Conservation (phyloP, 2,797 vertebrate species). For the Strix occidentalis region DNA sequence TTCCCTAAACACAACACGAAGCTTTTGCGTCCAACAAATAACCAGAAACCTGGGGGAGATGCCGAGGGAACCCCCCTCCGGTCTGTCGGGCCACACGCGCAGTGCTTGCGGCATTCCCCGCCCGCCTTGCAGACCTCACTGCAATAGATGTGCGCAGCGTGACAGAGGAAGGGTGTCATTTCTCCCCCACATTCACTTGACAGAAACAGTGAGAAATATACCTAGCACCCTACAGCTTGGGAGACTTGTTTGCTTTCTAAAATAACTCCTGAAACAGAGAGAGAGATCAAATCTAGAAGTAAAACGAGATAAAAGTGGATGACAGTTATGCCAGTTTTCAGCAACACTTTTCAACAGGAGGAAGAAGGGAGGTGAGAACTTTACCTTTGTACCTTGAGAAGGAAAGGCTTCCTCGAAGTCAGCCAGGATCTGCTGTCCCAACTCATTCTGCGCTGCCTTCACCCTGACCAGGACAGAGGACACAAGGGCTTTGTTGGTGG, state of each 20-base stretch:
- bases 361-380: background rate
- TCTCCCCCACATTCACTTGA: background rate
- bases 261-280: background rate
- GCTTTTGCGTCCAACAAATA: background rate
- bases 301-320: background rate
- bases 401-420: conserved; percentile 98
- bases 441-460: conserved; percentile 93
- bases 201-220: background rate
- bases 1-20: background rate
- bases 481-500: background rate
- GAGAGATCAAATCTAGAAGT: background rate
- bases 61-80: background rate
- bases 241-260: background rate
- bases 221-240: background rate
- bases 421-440: conserved; percentile 96
- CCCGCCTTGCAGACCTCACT: background rate
- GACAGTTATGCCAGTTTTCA: background rate
- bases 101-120: background rate
- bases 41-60: background rate
- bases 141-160: fast-evolving
- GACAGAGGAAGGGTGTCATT: background rate
- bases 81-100: fast-evolving
- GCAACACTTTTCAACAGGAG: background rate
- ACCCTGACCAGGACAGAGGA: conserved; percentile 79
- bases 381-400: conserved; percentile 95